These are phyloP conservation scores for Cynocephalus volans DNA, from an alignment of 2,113 vertebrate species.

Conservation along the genomic window DNA sequence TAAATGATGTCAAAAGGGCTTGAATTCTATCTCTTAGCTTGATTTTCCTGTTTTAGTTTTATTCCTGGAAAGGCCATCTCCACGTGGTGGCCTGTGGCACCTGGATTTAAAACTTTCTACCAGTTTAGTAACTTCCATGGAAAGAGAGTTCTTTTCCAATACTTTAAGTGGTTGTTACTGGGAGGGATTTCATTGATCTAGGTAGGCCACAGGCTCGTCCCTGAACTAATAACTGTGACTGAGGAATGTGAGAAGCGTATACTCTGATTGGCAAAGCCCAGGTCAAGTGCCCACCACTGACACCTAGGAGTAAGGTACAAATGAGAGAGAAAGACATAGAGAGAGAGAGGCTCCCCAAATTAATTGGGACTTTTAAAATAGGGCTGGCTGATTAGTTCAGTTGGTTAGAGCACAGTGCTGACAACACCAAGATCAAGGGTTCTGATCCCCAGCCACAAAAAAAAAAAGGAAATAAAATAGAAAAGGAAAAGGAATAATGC, in stretches of 20 bases:
- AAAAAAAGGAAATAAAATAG: too few relatives aligned
- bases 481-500: background rate
- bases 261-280: background rate
- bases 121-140: background rate
- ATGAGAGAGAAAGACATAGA: background rate
- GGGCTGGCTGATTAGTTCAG: background rate
- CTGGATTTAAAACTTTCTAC: slow-evolving; percentile 12
- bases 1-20: background rate
- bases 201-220: background rate
- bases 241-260: background rate
- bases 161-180: background rate
- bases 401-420: too few relatives aligned
- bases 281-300: background rate
- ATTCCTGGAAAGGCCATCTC: slow-evolving; percentile 16
- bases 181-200: background rate
- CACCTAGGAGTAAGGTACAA: background rate
- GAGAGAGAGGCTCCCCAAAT: background rate
- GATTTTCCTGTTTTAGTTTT: slow-evolving; percentile 51
- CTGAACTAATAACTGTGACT: background rate
- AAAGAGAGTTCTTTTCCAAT: slow-evolving; percentile 34
- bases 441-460: too few relatives aligned
- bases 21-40: slow-evolving; percentile 11
- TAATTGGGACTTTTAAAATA: slow-evolving; percentile 1
- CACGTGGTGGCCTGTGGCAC: background rate
- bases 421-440: too few relatives aligned